These are phyloP conservation scores for Digitonthophagus gazella DNA, from an alignment of 2,888 invertebrate genomes.

Conservation along the genomic window DNA sequence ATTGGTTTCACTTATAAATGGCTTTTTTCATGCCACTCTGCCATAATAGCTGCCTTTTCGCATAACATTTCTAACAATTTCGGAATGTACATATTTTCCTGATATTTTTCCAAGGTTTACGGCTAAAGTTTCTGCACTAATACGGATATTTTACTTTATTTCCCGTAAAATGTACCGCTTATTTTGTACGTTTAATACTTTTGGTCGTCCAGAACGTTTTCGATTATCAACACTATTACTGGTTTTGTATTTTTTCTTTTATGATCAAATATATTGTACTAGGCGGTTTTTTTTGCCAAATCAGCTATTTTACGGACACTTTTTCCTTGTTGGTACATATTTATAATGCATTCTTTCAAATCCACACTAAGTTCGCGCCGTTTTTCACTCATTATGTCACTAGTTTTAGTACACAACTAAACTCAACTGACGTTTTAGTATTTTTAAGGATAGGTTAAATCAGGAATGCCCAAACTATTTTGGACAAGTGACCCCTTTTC, in stretches of 20 bases:
- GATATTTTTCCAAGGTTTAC: not conserved
- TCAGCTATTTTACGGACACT: slow-evolving; percentile 1
- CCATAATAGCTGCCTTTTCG: not conserved
- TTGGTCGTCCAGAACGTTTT: slow-evolving; percentile 1
- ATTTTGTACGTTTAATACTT: not conserved
- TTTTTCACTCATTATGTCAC: too few species aligned
- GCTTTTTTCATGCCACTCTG: too few species aligned
- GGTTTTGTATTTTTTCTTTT: slow-evolving; percentile 5
- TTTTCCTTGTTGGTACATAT: not conserved
- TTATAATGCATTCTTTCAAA: slow-evolving; percentile 5
- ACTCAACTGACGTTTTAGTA: too few species aligned
- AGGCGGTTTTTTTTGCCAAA: slow-evolving; percentile 3
- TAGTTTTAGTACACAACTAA: too few species aligned
- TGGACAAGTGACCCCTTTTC: too few species aligned
- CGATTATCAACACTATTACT: slow-evolving; percentile 2
- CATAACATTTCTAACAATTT: not conserved
- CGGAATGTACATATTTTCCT: not conserved
- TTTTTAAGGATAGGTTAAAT: too few species aligned
- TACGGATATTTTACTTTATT: slow-evolving; percentile 3
- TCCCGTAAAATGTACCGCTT: not conserved
- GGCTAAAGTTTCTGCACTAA: slow-evolving; percentile 9
- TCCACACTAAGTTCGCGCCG: too few species aligned
- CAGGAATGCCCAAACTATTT: too few species aligned
- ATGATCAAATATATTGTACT: slow-evolving; percentile 1
- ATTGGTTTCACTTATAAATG: too few species aligned